Evolutionary conservation across 2,797 vertebrate species (phyloP), one percentile per base, ranked within the genome.

Genomic region (Dendrocincla fuliginosa): DNA sequence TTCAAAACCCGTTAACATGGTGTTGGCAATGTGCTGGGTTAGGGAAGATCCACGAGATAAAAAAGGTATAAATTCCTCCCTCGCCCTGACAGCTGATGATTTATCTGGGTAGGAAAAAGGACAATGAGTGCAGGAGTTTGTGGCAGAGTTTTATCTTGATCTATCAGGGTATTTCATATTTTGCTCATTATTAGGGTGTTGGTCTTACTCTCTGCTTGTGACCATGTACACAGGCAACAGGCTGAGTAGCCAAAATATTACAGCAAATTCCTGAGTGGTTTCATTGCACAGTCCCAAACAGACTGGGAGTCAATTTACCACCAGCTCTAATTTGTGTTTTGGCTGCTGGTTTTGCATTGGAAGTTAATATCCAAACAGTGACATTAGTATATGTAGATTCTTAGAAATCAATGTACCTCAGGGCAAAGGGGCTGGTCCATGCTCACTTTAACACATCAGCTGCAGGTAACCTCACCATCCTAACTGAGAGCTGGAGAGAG

Each of bases 1-100:
- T 96, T 97, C 97, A 96, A 97, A 97, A 98, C 97, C 98, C 76
- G 93, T 96, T 97, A 98, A 97, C 92, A 95, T 87, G 95, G 90
- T 90, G 81, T 96, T 97, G 97, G 97, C 93, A 80, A 44, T n/a
- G 55, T 84, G 92, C 95, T 94, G 76, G 86, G 84, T 80, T 94
- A 94, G 92, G 78, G 93, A 96, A 97, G 93, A 97, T 92, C 86
- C 93, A 95, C 84, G 68, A 97, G 96, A 95, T 96, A 89, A 93
- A 95, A 93, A 95, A 93, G 94, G 96, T 97, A 96, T 96, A 92
- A 96, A 96, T 94, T 56, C 65, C 46, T 20, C 61, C 35, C 53
- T 91, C 74, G 59, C 53, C 61, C 28, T 84, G 95, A 84, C 56
- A 90, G 83, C 87, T 94, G 85, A 89, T 96, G 68, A 87, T 94